Base-by-base conservation (phyloP, 1,140 invertebrate genomes). In the Marisa cornuarietis region DNA sequence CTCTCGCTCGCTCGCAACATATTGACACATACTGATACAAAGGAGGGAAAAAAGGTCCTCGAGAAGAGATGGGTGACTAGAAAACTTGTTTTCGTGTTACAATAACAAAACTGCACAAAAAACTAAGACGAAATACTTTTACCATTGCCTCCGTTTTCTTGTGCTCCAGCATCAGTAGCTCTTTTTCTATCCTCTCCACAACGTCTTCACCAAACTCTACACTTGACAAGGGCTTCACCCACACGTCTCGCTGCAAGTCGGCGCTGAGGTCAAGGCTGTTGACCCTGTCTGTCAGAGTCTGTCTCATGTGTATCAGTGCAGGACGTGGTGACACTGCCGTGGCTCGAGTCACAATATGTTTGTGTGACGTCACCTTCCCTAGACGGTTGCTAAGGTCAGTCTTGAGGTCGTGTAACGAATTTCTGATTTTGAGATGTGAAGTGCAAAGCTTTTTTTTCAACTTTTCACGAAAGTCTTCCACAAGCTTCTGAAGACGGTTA, bases 401-500 rank as follows among this genome's bases (percentile, higher is more conserved):
- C 69, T 71, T 71, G 31, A 31, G 26, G 14, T 31, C 69, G 3
- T 9, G 26, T 51, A 71, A 22, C 11, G 22, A 18, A 11, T 42
- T 26, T 7, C n/a, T 31, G 69, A 71, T 18, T 16, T 71, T 18
- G 20, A 51, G 11, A 51, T 51, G 20, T 9, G 31, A 49, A 20
- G 31, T 71, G 22, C 42, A 11, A 42, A 20, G 0, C 6, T 11
- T 16, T 20, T 74, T 51, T 51, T 74, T 54, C 49, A 52, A n/a
- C 9, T 16, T 18, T 1, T 26, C 7, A 24, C 72, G 26, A 20
- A 20, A 58, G 0, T 16, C 52, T 10, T 74, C 18, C 18, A 74
- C 72, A 6, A 54, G n/a, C 51, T 52, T 74, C 72, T 58, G 18
- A 18, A 74, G 51, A 58, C 72, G 72, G 13, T 74, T 7, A 74